A percentile compares a stretch with the other conserved stretches of the same genome.
Evolutionary conservation across 1,140 invertebrate genomes (phyloP).

Genomic region (Drosophila repletoides): DNA sequence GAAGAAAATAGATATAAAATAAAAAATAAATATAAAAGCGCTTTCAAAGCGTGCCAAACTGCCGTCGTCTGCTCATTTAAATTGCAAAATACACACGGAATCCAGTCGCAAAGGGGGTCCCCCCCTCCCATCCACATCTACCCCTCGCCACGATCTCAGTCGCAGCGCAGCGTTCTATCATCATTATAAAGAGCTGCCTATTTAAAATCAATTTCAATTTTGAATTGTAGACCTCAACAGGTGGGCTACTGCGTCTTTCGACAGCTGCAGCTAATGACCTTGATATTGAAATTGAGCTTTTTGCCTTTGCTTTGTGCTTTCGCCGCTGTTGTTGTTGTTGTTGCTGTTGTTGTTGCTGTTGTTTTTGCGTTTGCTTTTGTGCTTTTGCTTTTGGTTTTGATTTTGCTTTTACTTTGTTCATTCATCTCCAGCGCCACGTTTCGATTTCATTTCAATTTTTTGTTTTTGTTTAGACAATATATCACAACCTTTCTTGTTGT

Average conservation of each 20-base stretch:
- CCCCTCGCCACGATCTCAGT: no score
- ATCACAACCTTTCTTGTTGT: conserved; percentile 46
- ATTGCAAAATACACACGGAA: conserved; percentile 53
- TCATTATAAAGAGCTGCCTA: no score
- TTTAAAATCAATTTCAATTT: conserved; percentile 51
- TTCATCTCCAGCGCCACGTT: conserved; percentile 63
- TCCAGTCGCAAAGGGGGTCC: no score
- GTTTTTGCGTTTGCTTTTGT: conserved; percentile 25
- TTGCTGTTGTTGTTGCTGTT: conserved; percentile 18
- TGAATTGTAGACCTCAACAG: conserved; percentile 6
- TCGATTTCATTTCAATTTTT: conserved; percentile 74
- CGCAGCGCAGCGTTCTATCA: no score
- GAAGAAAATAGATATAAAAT: no score
- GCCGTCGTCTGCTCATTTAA: conserved; percentile 37
- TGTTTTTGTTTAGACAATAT: conserved; percentile 75
- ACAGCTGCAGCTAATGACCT: conserved; percentile 69
- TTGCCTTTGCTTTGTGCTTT: conserved; percentile 19
- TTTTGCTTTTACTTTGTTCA: conserved; percentile 45
- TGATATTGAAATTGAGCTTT: conserved; percentile 76
- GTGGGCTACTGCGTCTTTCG: conserved; percentile 37
- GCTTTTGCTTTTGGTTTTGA: conserved; percentile 34
- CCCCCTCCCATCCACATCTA: background rate
- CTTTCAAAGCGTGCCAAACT: conserved; percentile 50
- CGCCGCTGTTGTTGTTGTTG: conserved; percentile 2
- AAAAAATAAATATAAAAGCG: background rate